These are phyloP conservation scores for Alligator mississippiensis DNA, from an alignment of 2,113 vertebrate genomes.

Conservation along the genomic window DNA sequence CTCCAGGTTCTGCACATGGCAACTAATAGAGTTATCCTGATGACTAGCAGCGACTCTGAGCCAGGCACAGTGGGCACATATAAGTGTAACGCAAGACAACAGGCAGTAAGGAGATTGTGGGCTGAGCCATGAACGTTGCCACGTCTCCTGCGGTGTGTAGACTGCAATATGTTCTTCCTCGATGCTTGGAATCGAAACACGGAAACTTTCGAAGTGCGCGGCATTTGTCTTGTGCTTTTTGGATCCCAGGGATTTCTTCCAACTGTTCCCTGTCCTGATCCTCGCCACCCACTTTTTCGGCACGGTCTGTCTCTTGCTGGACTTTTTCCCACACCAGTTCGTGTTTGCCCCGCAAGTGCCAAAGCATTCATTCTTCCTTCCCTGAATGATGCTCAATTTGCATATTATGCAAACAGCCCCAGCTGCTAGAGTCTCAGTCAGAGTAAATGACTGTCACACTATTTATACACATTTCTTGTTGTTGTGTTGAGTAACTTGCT, in stretches of 20 bases:
- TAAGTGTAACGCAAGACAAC: neutral
- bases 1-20: neutral
- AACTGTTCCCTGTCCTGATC: slow-evolving; percentile 43
- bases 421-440: slow-evolving; percentile 75
- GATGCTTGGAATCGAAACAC: slow-evolving; percentile 20
- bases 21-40: slow-evolving; percentile 41
- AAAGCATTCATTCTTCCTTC: slow-evolving; percentile 74
- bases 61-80: neutral
- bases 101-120: neutral
- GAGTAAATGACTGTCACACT: slow-evolving; percentile 73
- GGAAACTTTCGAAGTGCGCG: slow-evolving; percentile 33
- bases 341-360: slow-evolving; percentile 69
- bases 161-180: slow-evolving; percentile 30
- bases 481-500: slow-evolving; percentile 59
- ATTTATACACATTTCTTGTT: slow-evolving; percentile 70
- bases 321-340: slow-evolving; percentile 69
- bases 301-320: slow-evolving; percentile 74
- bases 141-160: neutral
- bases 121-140: neutral
- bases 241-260: slow-evolving; percentile 57
- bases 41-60: slow-evolving; percentile 11
- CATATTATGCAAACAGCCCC: slow-evolving; percentile 76
- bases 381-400: slow-evolving; percentile 74
- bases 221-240: slow-evolving; percentile 31
- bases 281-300: slow-evolving; percentile 65